phyloP scores from a whole-genome alignment of 2,113 vertebrate genomes.

The Addax nasomaculatus region DNA sequence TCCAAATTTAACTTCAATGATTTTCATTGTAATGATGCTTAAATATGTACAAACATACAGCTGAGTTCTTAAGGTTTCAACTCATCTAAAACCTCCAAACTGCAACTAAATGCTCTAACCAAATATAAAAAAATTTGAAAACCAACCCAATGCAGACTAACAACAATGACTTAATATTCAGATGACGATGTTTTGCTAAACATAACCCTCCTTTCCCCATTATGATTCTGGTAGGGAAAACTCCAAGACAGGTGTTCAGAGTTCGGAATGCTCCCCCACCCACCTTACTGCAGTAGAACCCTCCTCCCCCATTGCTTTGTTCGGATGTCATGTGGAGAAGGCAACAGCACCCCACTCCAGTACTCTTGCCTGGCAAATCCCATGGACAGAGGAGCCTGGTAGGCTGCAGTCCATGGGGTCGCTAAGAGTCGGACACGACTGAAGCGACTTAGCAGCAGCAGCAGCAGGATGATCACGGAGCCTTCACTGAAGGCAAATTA shows the following conservation, averaged over 20 bases:
- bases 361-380: no score
- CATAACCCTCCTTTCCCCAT: neutral
- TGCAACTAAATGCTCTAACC: neutral
- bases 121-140: neutral
- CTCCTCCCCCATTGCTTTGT: neutral
- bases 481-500: neutral
- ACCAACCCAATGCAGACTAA: neutral
- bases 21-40: neutral
- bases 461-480: fast-evolving
- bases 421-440: no score
- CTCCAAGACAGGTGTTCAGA: fast-evolving
- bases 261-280: neutral
- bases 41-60: neutral
- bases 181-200: neutral
- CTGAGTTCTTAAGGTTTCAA: neutral
- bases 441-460: no score
- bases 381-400: no score
- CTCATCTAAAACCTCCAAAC: neutral
- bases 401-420: no score
- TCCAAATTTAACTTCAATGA: neutral
- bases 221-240: neutral
- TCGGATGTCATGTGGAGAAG: fast-evolving
- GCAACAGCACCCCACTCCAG: no score
- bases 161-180: neutral
- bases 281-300: fast-evolving